Percentiles rank a stretch among this genome's conserved stretches.
Conservation (phyloP, 2,888 invertebrate genomes). For the Tinea trinotella region DNA sequence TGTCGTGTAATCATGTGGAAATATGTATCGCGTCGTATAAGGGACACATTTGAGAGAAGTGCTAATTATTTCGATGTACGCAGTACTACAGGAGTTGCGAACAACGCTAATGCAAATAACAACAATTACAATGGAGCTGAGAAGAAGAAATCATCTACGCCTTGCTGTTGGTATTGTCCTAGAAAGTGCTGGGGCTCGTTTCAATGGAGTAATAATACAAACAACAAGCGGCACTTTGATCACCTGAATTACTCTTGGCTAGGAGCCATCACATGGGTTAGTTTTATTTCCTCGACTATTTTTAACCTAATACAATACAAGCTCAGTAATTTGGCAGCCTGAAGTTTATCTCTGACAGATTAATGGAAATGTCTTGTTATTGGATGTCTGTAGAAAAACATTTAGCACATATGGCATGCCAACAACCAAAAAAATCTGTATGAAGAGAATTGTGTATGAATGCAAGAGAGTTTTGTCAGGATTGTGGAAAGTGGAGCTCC, state of each 20-base stretch:
- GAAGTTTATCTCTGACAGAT: too few relatives aligned
- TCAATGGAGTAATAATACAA: constrained; percentile 40
- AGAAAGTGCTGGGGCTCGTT: constrained; percentile 38
- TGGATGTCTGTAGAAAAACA: too few relatives aligned
- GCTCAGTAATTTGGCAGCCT: too few relatives aligned
- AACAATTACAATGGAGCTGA: constrained; percentile 37
- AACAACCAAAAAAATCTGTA: too few relatives aligned
- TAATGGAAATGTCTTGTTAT: too few relatives aligned
- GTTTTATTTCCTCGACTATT: constrained; percentile 23
- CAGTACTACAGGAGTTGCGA: constrained; percentile 49
- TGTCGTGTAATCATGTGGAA: constrained; percentile 58
- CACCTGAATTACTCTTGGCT: constrained; percentile 58
- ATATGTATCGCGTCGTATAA: constrained; percentile 63
- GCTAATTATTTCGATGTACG: constrained; percentile 63
- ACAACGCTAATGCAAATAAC: constrained; percentile 38
- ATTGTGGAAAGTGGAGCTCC: too few relatives aligned
- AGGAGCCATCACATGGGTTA: constrained; percentile 70
- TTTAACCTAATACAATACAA: constrained; percentile 17
- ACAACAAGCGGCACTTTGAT: constrained; percentile 51
- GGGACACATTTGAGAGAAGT: constrained; percentile 63
- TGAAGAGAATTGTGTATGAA: too few relatives aligned
- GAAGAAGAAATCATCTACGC: constrained; percentile 32
- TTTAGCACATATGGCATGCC: too few relatives aligned
- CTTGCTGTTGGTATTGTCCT: constrained; percentile 42
- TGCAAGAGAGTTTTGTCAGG: too few relatives aligned